Evolutionary conservation across 2,888 invertebrate genomes (phyloP).

Genomic region (Cheilosia impressa): DNA sequence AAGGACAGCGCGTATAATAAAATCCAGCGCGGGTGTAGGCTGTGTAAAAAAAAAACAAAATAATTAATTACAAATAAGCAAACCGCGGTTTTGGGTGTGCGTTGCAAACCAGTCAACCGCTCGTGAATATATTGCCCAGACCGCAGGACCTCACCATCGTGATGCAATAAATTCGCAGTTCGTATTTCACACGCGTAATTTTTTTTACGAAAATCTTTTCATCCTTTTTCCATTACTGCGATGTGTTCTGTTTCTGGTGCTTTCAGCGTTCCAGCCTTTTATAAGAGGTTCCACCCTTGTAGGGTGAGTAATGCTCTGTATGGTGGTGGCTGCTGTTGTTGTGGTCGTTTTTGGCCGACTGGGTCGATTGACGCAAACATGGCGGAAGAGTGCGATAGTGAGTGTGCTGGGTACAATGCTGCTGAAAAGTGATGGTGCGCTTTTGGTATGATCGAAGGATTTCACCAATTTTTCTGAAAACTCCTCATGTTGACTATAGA

Average conservation of each 20-base stretch:
- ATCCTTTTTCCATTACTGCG: constrained; percentile 8
- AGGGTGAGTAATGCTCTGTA: no score
- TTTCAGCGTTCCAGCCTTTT: not conserved
- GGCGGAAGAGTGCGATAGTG: no score
- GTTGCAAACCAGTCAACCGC: not conserved
- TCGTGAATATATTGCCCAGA: not conserved
- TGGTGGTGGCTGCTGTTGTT: no score
- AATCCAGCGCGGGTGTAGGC: not conserved
- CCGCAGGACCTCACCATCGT: constrained; percentile 4
- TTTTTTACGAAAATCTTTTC: constrained; percentile 21
- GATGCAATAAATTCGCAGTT: constrained; percentile 38
- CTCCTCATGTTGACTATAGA: no score
- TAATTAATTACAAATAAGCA: constrained; percentile 37
- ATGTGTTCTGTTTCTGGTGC: not conserved
- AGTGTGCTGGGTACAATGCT: no score
- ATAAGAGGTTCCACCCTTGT: not conserved
- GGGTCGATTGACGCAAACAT: no score
- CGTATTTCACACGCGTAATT: constrained; percentile 13
- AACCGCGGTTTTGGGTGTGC: not conserved
- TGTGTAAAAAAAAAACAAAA: constrained; percentile 11
- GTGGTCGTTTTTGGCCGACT: no score
- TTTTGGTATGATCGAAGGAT: no score
- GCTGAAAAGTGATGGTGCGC: no score
- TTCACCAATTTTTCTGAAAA: no score
- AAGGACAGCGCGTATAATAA: not conserved